Percentiles rank a stretch among this genome's conserved stretches.
These are phyloP conservation scores for Camelus bactrianus DNA, from an alignment of 2,113 vertebrate genomes.

Conservation along the genomic window DNA sequence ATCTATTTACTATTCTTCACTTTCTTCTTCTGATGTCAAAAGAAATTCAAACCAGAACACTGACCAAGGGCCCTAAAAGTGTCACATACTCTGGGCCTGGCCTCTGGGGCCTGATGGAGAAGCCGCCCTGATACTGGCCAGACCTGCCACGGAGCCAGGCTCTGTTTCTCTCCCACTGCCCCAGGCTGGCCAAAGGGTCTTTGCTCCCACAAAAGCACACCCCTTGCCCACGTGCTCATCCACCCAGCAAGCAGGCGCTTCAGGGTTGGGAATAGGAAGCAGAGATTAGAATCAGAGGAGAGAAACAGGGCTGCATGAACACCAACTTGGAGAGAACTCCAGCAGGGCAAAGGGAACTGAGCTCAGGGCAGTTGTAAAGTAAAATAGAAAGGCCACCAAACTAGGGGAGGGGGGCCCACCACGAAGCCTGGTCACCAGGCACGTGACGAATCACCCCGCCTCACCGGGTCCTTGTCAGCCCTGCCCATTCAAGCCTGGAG, in stretches of 20 bases:
- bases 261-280: not conserved
- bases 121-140: fast-evolving
- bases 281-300: not conserved
- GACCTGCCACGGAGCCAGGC: not conserved
- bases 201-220: not conserved
- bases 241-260: not conserved
- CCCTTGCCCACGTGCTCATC: not conserved
- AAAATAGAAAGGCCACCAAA: not conserved
- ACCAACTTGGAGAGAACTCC: too few species aligned
- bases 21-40: not conserved
- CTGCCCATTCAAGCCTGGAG: fast-evolving
- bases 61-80: not conserved
- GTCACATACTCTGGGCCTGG: fast-evolving
- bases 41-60: not conserved
- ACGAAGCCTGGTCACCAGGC: not conserved
- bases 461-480: not conserved
- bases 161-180: not conserved
- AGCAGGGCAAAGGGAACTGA: not conserved
- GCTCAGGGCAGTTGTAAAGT: not conserved
- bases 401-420: too few species aligned
- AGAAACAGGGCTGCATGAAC: too few species aligned
- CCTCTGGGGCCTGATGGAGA: not conserved
- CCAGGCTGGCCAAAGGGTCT: not conserved
- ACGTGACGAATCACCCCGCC: not conserved
- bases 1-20: not conserved